Evolutionary conservation across 2,888 invertebrate genomes (phyloP), one percentile per base, ranked within the genome.

Genomic region (Exocentrus adspersus): DNA sequence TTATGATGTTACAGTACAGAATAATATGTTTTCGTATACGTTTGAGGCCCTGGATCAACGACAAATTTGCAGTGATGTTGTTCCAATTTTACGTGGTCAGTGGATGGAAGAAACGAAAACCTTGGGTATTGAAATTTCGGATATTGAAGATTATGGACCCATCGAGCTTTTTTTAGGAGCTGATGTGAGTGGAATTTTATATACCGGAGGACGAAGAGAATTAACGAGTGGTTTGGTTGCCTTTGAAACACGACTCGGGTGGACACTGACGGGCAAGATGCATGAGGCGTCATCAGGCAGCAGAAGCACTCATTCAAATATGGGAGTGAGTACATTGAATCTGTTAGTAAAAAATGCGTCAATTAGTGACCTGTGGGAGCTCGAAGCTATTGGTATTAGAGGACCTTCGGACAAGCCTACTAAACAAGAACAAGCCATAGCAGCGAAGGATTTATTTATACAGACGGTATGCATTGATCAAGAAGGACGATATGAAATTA

Each of bases 321-420:
- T 42, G 17, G 32, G 51, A 1, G 2, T 42, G 10, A 42, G 14
- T 17, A 19, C 50, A 2, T 41, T 52, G 17, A 37, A n/a, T 16
- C 16, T 63, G 2, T 63, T 63, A 3, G 43, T 59, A 7, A 58
- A 59, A 17, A 48, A 69, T 12, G 71, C 68, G 16, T 62, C 66
- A 7, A 65, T 78, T 2, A 67, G 72, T 0, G 69, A 77, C 28
- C 63, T 80, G 42, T 80, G 80, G 78, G 59, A 52, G 10, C 64
- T 80, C 1, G 79, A 79, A 24, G 67, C 70, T 5, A 42, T 78
- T 1, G 79, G 78, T 0, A 79, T 80, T 7, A 67, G 21, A 5
- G 76, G 79, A 59, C 76, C 77, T 0, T 51, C 70, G 0, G 70
- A 74, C 53, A 73, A 52, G 10, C 68, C 68, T 50, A 50, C 71